Conservation (phyloP, 2,797 vertebrate genomes). For the Myotis planiceps region DNA sequence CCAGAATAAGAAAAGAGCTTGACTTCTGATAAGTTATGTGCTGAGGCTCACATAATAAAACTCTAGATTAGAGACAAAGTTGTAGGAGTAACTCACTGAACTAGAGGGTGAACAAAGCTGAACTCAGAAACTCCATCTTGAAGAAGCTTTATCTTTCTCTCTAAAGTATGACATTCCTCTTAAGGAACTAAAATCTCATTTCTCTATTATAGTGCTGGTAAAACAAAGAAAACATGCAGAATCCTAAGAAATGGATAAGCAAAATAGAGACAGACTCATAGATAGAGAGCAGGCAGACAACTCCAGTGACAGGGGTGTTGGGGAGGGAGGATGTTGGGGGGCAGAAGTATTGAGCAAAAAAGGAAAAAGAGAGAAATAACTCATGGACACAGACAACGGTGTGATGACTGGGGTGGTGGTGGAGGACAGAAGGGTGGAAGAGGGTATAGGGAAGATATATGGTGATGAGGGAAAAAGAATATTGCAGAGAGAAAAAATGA, state of each 20-base stretch:
- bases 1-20: neutral
- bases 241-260: neutral
- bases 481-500: neutral
- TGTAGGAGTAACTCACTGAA: neutral
- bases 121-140: neutral
- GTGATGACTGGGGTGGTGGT: neutral
- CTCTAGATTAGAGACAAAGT: neutral
- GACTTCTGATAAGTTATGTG: neutral
- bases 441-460: neutral
- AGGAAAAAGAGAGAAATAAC: neutral
- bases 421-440: neutral
- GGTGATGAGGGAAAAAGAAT: neutral
- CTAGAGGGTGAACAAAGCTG: neutral
- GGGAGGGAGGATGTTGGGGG: neutral
- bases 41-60: neutral
- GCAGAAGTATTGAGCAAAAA: neutral
- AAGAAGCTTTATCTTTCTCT: neutral
- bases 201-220: neutral
- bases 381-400: neutral
- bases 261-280: neutral
- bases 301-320: neutral
- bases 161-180: neutral
- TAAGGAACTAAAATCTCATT: neutral
- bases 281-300: neutral
- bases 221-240: neutral